Evolutionary conservation across 2,113 vertebrate species (phyloP).

Genomic region (Desmodus rotundus): DNA sequence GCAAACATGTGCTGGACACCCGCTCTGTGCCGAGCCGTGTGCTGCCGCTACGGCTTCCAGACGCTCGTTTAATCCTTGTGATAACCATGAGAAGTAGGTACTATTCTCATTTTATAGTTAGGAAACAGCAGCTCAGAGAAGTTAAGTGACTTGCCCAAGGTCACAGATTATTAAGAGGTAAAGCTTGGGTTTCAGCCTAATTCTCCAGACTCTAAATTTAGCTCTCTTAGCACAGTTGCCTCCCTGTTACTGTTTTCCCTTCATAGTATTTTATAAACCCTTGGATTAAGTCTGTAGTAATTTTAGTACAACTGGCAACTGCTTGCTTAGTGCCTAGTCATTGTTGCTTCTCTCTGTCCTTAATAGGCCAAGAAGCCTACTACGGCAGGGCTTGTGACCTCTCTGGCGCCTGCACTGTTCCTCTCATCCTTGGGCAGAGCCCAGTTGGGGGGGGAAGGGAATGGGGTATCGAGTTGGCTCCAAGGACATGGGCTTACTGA

Average conservation of each 20-base stretch:
- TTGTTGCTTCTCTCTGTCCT: conserved; percentile 71
- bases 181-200: conserved; percentile 43
- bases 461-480: neutral
- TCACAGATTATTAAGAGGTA: conserved; percentile 33
- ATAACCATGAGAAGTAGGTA: neutral
- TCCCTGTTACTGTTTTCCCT: conserved; percentile 63
- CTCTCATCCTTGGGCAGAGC: conserved; percentile 38
- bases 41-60: neutral
- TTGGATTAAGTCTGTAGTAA: conserved; percentile 71
- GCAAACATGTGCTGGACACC: neutral
- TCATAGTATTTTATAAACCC: conserved; percentile 71
- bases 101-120: neutral
- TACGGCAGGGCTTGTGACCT: conserved; percentile 42
- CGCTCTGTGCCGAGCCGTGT: neutral
- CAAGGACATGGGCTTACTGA: conserved; percentile 46
- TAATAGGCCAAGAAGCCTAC: conserved; percentile 70
- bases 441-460: neutral
- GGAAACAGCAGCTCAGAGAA: conserved; percentile 34
- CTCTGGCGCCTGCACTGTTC: neutral
- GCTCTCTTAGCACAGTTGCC: conserved; percentile 42
- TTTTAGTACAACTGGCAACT: conserved; percentile 73
- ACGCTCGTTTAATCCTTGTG: neutral
- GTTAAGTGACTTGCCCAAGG: conserved; percentile 47
- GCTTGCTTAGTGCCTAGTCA: conserved; percentile 70
- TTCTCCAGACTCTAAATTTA: conserved; percentile 61